phyloP scores from a whole-genome alignment of 2,888 invertebrate species.

The Agrypnus murinus region DNA sequence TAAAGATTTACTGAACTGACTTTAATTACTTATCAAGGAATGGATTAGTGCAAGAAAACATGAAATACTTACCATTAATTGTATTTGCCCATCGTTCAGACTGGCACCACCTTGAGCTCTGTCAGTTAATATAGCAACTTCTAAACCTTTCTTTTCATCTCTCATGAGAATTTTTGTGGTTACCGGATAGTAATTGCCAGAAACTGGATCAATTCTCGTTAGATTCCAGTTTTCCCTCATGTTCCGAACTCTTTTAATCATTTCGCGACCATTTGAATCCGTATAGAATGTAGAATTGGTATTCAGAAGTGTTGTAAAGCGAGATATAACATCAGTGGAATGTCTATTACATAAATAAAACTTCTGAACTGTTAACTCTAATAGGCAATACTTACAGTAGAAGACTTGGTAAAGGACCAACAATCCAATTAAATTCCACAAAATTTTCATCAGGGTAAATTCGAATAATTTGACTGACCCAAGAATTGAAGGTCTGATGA shows the following conservation, averaged over 20 bases:
- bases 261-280: slow-evolving; percentile 93
- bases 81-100: slow-evolving; percentile 82
- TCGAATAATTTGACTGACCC: slow-evolving; percentile 82
- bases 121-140: slow-evolving; percentile 80
- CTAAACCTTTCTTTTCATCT: slow-evolving; percentile 70
- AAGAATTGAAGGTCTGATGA: slow-evolving; percentile 78
- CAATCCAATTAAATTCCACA: slow-evolving; percentile 83
- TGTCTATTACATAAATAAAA: slow-evolving; percentile 65
- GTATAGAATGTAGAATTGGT: slow-evolving; percentile 86
- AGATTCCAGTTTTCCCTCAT: slow-evolving; percentile 85
- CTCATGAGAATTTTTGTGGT: slow-evolving; percentile 85
- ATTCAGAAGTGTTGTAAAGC: slow-evolving; percentile 78
- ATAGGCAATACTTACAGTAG: too few species aligned
- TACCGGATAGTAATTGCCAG: slow-evolving; percentile 96
- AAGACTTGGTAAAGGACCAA: slow-evolving; percentile 80
- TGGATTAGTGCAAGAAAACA: too few species aligned
- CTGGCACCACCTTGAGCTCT: slow-evolving; percentile 89
- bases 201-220: slow-evolving; percentile 78
- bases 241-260: slow-evolving; percentile 81
- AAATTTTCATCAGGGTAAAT: slow-evolving; percentile 76
- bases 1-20: too few species aligned
- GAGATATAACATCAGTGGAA: slow-evolving; percentile 84
- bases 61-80: slow-evolving; percentile 79
- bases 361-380: too few species aligned
- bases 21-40: too few species aligned